Conservation (phyloP, 30 jellyfish, hydroid and myxozoan species). For the Turritopsis dohrnii region DNA sequence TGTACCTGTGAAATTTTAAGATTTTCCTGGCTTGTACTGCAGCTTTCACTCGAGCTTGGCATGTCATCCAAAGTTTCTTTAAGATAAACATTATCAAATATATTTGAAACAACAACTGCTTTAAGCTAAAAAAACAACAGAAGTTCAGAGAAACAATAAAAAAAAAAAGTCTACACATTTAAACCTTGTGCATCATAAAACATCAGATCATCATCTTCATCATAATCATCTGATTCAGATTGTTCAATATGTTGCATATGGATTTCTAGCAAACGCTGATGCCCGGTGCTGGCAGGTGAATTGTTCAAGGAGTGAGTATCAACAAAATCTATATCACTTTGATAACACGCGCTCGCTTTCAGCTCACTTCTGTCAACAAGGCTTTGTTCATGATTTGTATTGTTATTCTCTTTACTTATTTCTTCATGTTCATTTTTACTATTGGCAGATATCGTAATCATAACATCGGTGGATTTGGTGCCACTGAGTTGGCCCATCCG, state of each 20-base stretch:
- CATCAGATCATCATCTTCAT: conserved; percentile 46
- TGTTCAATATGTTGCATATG: conserved; percentile 57
- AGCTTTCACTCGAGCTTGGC: neutral
- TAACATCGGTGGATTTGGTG: neutral
- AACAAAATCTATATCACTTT: neutral
- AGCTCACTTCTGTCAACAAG: too few species aligned
- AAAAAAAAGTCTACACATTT: neutral
- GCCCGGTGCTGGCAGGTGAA: neutral
- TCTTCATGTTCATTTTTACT: neutral
- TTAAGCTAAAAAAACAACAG: neutral
- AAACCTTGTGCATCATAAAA: conserved; percentile 88
- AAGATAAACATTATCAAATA: neutral
- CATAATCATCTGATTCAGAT: conserved; percentile 39
- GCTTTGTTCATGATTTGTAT: neutral
- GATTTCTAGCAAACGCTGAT: conserved; percentile 13
- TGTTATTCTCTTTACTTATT: neutral
- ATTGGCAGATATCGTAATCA: neutral
- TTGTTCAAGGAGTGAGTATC: neutral
- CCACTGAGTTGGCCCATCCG: conserved; percentile 14
- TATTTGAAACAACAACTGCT: neutral
- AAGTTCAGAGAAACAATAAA: neutral
- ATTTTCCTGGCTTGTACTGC: neutral
- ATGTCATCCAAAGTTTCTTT: neutral
- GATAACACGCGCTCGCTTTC: neutral
- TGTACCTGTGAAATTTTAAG: neutral